Evolutionary conservation across 2,888 invertebrate genomes (phyloP).

Genomic region (Pegoplata infirma): DNA sequence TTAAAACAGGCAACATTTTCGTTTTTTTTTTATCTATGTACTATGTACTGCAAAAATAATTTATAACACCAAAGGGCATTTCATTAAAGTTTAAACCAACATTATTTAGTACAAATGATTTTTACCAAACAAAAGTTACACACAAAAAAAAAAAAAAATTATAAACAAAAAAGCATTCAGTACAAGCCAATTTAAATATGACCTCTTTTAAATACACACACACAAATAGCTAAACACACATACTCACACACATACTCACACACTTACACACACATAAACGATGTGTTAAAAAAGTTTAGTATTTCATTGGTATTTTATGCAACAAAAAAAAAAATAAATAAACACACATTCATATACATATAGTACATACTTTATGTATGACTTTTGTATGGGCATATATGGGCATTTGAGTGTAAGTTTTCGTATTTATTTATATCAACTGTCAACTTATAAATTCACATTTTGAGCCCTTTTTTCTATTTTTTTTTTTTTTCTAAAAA

Average conservation of each 20-base stretch:
- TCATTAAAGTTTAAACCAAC: constrained; percentile 37
- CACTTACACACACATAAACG: constrained; percentile 7
- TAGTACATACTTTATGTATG: neutral
- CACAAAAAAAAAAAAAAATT: too few relatives aligned
- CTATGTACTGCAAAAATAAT: constrained; percentile 35
- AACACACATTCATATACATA: neutral
- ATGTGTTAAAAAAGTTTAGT: constrained; percentile 9
- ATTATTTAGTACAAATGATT: neutral
- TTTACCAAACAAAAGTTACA: constrained; percentile 9
- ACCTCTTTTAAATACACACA: constrained; percentile 35
- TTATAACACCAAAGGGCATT: constrained; percentile 43
- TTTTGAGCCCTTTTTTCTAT: neutral
- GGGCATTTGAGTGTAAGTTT: neutral
- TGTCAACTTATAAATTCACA: constrained; percentile 27
- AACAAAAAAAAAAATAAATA: too few relatives aligned
- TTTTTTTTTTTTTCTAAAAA: neutral
- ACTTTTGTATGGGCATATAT: neutral
- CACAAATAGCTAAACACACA: constrained; percentile 17
- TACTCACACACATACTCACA: constrained; percentile 19
- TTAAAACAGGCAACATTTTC: neutral
- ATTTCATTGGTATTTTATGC: constrained; percentile 11
- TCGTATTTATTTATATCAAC: constrained; percentile 43
- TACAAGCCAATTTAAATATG: constrained; percentile 48
- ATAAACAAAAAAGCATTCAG: neutral
- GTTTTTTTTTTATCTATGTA: constrained; percentile 16